Percentiles rank a stretch among this genome's conserved stretches.
Evolutionary conservation across 2,113 vertebrate species (phyloP).

Genomic region (Callionymus lyra): DNA sequence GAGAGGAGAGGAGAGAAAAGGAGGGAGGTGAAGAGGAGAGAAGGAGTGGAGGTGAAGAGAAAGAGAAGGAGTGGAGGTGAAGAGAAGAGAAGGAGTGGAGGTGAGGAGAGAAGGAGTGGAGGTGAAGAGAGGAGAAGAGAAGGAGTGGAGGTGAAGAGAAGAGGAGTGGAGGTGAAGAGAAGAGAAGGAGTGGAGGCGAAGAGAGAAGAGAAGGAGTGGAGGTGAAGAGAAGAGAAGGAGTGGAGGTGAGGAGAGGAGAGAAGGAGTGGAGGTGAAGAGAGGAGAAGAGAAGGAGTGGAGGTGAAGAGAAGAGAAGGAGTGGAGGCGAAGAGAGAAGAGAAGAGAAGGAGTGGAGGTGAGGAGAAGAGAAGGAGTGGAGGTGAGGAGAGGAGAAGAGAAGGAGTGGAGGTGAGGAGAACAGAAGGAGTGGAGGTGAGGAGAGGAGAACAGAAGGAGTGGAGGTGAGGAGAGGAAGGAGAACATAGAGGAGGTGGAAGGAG

Average conservation of each 20-base stretch:
- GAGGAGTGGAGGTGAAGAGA: constrained; percentile 7
- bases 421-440: constrained; percentile 5
- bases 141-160: too few species aligned
- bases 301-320: too few species aligned
- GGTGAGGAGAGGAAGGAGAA: constrained; percentile 9
- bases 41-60: not conserved
- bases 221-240: not conserved
- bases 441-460: constrained; percentile 1
- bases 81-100: too few species aligned
- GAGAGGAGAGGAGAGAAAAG: constrained; percentile 4
- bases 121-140: too few species aligned
- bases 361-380: not conserved
- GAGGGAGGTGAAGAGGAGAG: not conserved
- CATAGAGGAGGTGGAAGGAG: constrained; percentile 2
- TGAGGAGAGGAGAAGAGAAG: not conserved
- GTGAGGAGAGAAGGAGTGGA: too few species aligned
- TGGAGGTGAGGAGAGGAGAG: too few species aligned
- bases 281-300: too few species aligned
- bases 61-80: too few species aligned
- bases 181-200: too few species aligned
- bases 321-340: too few species aligned
- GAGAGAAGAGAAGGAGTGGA: constrained; percentile 1
- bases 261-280: too few species aligned
- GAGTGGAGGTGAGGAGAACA: constrained; percentile 23
- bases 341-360: too few species aligned